These are phyloP conservation scores for Tipula confusa DNA, from an alignment of 2,888 invertebrate species.

Conservation along the genomic window DNA sequence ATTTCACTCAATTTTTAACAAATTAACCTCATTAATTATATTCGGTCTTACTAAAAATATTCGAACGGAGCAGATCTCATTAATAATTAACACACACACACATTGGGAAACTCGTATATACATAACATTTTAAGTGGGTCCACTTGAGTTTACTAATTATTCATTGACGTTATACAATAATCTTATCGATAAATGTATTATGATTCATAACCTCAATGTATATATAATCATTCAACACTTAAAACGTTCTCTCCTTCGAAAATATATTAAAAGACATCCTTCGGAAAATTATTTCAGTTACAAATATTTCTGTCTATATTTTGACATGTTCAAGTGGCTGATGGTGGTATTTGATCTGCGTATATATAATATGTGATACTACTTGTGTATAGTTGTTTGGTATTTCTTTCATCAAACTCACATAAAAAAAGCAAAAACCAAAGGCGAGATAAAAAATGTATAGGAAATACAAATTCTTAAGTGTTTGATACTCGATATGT, in stretches of 20 bases:
- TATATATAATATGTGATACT: background rate
- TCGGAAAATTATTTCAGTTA: background rate
- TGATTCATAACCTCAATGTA: background rate
- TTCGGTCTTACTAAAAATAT: background rate
- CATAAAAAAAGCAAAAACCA: background rate
- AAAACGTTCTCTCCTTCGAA: background rate
- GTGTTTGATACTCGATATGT: background rate
- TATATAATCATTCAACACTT: background rate
- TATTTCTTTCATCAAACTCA: background rate
- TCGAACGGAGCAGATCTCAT: background rate
- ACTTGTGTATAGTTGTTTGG: background rate
- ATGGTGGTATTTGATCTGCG: background rate
- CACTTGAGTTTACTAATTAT: constrained; percentile 3
- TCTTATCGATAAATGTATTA: background rate
- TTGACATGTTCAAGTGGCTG: background rate
- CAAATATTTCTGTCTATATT: background rate
- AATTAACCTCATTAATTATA: constrained; percentile 15
- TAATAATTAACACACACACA: constrained; percentile 14
- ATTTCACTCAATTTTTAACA: background rate
- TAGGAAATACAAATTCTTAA: constrained; percentile 25
- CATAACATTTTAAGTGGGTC: background rate
- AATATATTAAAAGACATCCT: background rate
- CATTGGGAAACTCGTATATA: too few relatives aligned
- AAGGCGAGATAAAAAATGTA: background rate
- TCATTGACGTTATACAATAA: background rate